Evolutionary conservation across 2,888 invertebrate species (phyloP), one percentile per base, ranked within the genome.

Genomic region (Tridacna gigas): DNA sequence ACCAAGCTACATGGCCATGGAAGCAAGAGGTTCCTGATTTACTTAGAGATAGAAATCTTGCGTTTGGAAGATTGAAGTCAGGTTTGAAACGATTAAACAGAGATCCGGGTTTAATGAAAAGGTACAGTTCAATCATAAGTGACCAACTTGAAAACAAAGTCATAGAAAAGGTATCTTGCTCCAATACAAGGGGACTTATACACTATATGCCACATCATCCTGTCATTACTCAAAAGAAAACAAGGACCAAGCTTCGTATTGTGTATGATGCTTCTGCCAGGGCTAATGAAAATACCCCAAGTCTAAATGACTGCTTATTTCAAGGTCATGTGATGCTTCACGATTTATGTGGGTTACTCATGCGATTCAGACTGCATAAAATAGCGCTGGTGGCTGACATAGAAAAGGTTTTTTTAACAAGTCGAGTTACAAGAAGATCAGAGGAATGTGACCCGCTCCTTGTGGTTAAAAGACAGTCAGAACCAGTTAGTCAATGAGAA

Each of bases 181-280:
- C 48, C 13, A 48, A 45, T 15, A 4, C 15, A 12, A 65, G 73
- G n/a, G 51, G 71, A 37, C 20, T 61, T 12, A 13, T 73, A 18
- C 65, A 79, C 28, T 79, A 79, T 79, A 26, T 82, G 4, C 82
- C 82, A 9, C 77, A 82, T 25, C 82, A 82, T 25, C 60, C 74
- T 51, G 78, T 82, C 9, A 61, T 82, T 7, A 82, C 66, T 56
- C 82, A 77, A 18, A 25, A 56, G 25, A 82, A 74, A 37, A 15
- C 66, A 18, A 74, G 74, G 1, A 82, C 82, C 9, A 51, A 79
- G 47, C 5, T 66, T 9, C 65, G 77, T 15, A 51, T 77, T 20
- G 66, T 77, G 22, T 26, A 66, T 22, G 66, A 66, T 28, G 66
- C 28, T 15, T 28, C 66, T 26, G 66, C n/a, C n/a, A n/a, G n/a